phyloP scores from a whole-genome alignment of 1,140 invertebrate genomes.

The Musca domestica region DNA sequence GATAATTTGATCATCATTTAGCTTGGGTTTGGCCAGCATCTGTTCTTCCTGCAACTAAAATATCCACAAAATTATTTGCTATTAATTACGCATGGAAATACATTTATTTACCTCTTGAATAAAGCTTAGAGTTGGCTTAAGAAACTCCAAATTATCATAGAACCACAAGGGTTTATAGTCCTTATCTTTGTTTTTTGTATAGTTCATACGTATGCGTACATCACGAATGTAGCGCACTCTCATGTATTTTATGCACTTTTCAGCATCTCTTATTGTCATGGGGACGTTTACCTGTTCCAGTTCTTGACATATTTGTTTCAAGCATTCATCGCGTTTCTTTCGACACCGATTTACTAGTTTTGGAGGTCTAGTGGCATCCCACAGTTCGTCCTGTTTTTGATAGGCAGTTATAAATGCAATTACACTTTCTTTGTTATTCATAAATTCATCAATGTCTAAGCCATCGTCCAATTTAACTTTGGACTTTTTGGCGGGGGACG shows the following conservation, averaged over 20 bases:
- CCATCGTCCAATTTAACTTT: conserved; percentile 7
- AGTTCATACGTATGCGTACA: conserved; percentile 13
- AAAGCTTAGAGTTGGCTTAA: conserved; percentile 8
- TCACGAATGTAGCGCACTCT: conserved; percentile 5
- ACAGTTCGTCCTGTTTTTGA: conserved; percentile 11
- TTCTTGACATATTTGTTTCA: neutral
- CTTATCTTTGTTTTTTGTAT: conserved; percentile 8
- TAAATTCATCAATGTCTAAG: conserved; percentile 5
- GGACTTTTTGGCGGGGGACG: neutral
- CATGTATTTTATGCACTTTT: conserved; percentile 17
- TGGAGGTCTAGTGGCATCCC: conserved; percentile 10
- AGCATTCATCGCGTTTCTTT: conserved; percentile 8
- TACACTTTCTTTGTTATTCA: neutral
- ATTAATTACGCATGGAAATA: neutral
- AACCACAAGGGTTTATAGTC: conserved; percentile 12
- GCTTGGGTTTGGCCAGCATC: neutral
- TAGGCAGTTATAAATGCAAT: neutral
- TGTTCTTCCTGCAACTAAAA: conserved; percentile 6
- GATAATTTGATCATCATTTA: conserved; percentile 5
- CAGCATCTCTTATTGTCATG: conserved; percentile 2
- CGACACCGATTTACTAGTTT: conserved; percentile 16
- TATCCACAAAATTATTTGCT: no score
- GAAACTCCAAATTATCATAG: conserved; percentile 8
- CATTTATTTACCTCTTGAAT: conserved; percentile 7
- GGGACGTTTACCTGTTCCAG: neutral